phyloP scores from a whole-genome alignment of 2,797 vertebrate species.

The Dendrocincla fuliginosa region DNA sequence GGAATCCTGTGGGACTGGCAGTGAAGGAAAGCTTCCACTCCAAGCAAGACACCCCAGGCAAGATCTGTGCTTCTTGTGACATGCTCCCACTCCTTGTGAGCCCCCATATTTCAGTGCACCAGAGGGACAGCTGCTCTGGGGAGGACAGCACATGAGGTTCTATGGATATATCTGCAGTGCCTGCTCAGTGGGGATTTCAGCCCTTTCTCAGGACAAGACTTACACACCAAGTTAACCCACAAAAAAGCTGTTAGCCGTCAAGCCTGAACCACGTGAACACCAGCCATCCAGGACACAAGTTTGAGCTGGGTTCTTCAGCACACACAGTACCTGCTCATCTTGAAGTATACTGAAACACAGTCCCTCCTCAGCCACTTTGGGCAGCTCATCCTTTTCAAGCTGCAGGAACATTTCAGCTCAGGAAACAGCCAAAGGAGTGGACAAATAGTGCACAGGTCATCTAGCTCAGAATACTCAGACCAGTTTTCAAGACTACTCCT shows the following conservation, averaged over 20 bases:
- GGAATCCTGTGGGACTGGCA: not conserved
- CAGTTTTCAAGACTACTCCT: not conserved
- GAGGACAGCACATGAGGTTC: rapidly evolving
- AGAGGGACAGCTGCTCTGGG: not conserved
- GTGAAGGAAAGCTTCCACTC: not conserved
- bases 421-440: not conserved
- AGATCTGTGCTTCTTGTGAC: not conserved
- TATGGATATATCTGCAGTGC: not conserved
- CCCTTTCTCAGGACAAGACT: not conserved
- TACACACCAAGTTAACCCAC: not conserved
- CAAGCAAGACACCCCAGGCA: not conserved
- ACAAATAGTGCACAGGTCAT: not conserved
- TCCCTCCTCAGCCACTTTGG: not conserved
- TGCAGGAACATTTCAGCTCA: not conserved
- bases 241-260: not conserved
- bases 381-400: not conserved
- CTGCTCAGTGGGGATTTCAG: not conserved
- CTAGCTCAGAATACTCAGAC: not conserved
- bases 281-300: not conserved
- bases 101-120: rapidly evolving
- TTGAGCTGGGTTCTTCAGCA: not conserved
- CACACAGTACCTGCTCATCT: not conserved
- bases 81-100: rapidly evolving
- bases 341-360: too few species aligned
- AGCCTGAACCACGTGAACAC: not conserved